phyloP scores from a whole-genome alignment of 2,113 vertebrate genomes.

The Plecotus auritus region DNA sequence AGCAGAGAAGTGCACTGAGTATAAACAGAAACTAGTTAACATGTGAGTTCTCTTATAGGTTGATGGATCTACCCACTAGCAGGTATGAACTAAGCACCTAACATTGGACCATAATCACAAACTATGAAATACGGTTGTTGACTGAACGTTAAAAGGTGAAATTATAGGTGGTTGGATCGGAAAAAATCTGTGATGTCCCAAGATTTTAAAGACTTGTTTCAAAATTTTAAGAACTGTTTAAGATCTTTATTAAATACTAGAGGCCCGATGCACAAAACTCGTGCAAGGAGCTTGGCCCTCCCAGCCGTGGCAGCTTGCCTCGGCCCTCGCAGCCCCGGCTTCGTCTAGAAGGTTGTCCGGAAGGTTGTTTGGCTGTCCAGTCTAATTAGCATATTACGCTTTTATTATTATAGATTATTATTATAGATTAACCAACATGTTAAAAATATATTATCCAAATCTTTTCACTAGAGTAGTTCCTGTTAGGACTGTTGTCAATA shows the following conservation, averaged over 20 bases:
- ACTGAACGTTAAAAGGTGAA: not conserved
- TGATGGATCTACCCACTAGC: not conserved
- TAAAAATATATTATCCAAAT: not conserved
- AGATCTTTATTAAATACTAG: not conserved
- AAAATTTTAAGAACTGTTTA: not conserved
- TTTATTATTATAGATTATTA: no score
- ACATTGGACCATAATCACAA: not conserved
- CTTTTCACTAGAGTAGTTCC: not conserved
- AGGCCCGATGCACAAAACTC: no score
- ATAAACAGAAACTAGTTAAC: not conserved
- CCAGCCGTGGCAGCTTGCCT: no score
- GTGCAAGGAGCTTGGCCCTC: no score
- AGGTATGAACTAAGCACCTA: not conserved
- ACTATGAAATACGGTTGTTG: not conserved
- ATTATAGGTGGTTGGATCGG: not conserved
- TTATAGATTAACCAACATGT: not conserved
- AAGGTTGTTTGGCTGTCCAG: no score
- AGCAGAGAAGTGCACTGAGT: not conserved
- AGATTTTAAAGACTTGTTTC: slow-evolving; percentile 20
- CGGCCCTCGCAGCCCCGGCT: no score
- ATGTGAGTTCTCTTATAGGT: not conserved
- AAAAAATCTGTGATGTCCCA: not conserved
- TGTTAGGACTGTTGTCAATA: not conserved
- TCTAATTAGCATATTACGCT: no score
- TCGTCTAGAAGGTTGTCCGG: no score